Percentiles rank a stretch among this genome's conserved stretches.
Evolutionary conservation across 2,888 invertebrate species (phyloP).

Genomic region (Eupsilia transversa): DNA sequence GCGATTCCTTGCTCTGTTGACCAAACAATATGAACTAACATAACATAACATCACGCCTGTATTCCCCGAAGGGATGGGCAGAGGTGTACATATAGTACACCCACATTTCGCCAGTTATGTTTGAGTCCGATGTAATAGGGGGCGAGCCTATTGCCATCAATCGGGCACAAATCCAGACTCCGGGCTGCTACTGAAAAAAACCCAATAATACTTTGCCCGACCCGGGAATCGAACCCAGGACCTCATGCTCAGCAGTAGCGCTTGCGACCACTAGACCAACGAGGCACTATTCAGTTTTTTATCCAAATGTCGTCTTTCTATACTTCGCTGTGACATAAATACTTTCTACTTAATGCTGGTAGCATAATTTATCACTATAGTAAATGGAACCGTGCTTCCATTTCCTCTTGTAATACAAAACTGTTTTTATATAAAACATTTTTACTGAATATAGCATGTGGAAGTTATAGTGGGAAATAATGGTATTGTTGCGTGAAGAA

Average conservation of each 20-base stretch:
- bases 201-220: too few species aligned
- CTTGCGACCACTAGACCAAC: too few species aligned
- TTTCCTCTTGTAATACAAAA: slow-evolving; percentile 40
- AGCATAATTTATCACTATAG: slow-evolving; percentile 53
- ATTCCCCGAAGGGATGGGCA: too few species aligned
- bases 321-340: slow-evolving; percentile 20
- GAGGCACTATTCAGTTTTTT: background rate
- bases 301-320: slow-evolving; percentile 2
- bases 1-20: background rate
- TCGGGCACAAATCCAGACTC: too few species aligned
- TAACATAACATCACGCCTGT: too few species aligned
- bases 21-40: background rate
- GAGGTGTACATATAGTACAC: too few species aligned
- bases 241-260: too few species aligned
- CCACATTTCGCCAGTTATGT: too few species aligned
- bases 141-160: too few species aligned
- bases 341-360: slow-evolving; percentile 36
- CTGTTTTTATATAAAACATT: slow-evolving; percentile 30
- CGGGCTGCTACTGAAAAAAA: too few species aligned
- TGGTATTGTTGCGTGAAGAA: slow-evolving; percentile 17
- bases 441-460: slow-evolving; percentile 27
- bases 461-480: slow-evolving; percentile 16
- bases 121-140: too few species aligned
- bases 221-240: too few species aligned
- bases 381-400: slow-evolving; percentile 38